Evolutionary conservation across 1,140 invertebrate genomes (phyloP), one percentile per base, ranked within the genome.

Genomic region (Stenopsyche tienmushanensis): DNA sequence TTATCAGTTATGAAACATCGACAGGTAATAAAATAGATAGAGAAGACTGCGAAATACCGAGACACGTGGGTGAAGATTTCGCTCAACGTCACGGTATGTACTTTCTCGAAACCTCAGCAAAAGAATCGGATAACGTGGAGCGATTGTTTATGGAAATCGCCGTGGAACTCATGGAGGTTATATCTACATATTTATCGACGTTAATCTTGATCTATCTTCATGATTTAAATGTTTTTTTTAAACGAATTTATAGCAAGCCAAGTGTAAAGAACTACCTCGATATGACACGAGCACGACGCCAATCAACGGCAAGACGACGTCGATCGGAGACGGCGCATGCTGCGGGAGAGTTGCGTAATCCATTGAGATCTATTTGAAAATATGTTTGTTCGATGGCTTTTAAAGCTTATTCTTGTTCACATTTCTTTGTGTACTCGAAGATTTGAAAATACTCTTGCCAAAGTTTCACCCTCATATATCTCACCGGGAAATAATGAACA

Each of bases 81-180:
- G 93, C 95, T 39, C 89, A 94, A 75, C 85, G 90, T 70, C 93
- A 97, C 77, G 92, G 93, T 71, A 98, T 98, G 94, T 95, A 96
- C 78, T 96, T 98, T 79, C 87, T 98, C 75, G 97, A 99, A 84
- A 98, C 97, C 21, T 98, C 96, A 25, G 96, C 97, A 10, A 98
- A 98, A 81, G 94, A 98, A 80, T 93, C 95, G 25, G 94, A 96
- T 72, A 98, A 98, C 83, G 96, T 99, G 24, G 96, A 99, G 79
- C 89, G 93, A 79, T 82, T 98, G 55, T 98, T 98, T 80, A 90
- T 94, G 85, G 93, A 97, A 78, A 97, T 98, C 72, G 95, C 95
- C 60, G 90, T 92, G 42, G 93, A 94, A 80, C 81, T 95, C 18
- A 94, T 94, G 86, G 91, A 94, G 85, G 80, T 80, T 71, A 65